Conservation (phyloP, 2,797 vertebrate species). For the Molossus alvarezi region DNA sequence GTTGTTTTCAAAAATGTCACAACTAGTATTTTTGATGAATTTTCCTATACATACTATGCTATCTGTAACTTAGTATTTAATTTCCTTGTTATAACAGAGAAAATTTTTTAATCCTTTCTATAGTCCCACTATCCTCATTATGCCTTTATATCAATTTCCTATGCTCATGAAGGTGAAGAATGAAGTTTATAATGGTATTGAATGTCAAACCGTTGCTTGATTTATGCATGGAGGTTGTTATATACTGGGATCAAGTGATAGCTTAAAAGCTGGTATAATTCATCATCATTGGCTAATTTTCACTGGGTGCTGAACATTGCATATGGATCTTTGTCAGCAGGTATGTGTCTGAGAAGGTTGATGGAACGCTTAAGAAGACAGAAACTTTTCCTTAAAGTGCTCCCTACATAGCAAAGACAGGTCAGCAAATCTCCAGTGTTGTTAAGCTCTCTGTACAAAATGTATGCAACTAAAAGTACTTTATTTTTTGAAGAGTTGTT, state of each 20-base stretch:
- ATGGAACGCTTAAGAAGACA: constrained; percentile 49
- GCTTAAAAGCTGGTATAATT: constrained; percentile 86
- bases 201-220: constrained; percentile 85
- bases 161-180: constrained; percentile 77
- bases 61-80: constrained; percentile 78
- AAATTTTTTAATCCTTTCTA: constrained; percentile 70
- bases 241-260: constrained; percentile 81
- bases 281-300: constrained; percentile 85
- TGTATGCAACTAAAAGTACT: constrained; percentile 7
- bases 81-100: constrained; percentile 77
- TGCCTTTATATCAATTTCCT: constrained; percentile 82
- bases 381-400: constrained; percentile 54
- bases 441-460: constrained; percentile 59
- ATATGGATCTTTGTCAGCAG: constrained; percentile 73
- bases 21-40: constrained; percentile 71
- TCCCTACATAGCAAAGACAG: neutral
- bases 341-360: constrained; percentile 68
- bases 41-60: constrained; percentile 21
- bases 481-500: neutral
- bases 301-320: constrained; percentile 72
- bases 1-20: constrained; percentile 75
- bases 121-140: constrained; percentile 66
- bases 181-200: constrained; percentile 83
- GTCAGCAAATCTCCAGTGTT: constrained; percentile 1
- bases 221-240: constrained; percentile 85